Evolutionary conservation across 2,888 invertebrate genomes (phyloP), one percentile per base, ranked within the genome.

Genomic region (Synergus itoensis): DNA sequence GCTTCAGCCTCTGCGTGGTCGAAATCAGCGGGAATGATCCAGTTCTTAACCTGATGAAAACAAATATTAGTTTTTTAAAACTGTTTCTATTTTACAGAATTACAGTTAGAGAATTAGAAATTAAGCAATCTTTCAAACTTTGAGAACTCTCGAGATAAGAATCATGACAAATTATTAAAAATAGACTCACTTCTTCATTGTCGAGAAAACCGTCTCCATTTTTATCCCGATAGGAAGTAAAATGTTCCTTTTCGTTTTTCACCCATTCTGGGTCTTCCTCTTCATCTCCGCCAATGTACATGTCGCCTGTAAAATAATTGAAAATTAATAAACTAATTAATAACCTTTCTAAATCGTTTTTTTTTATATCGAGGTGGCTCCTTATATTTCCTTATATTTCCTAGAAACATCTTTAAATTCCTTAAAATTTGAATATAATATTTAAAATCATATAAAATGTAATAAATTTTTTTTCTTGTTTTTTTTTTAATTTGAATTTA

Each of bases 1-100:
- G 99, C 96, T 93, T 99, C 99, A 0, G 99, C 98, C 90, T 98
- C 97, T 0, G 99, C 97, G 93, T 99, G 99, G 93, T 99, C 99
- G 92, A 98, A 99, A 92, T 99, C 98, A 0, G 96, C 95, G 0
- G 99, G 99, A 81, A 98, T 95, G 84, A 99, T 98, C 99, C 99
- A 99, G 77, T 96, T 95, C 87, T 96, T 96, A 41, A 95, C 94
- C 94, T 94, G 79, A 14, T 87, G 85, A 48, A 77, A 40, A 77
- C 67, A 53, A 48, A 16, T 1, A 62, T 21, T 36, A 57, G 45
- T 65, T 62, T 62, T 18, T 43, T 40, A 65, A 14, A 45, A 36
- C 0, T 36, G 4, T 36, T n/a, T n/a, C 9, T 8, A 9, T n/a
- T 53, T 53, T 53, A 28, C 28, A 28, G 28, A 28, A 28, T 28